Conservation (phyloP, 2,113 vertebrate species). For the Collichthys lucidus region DNA sequence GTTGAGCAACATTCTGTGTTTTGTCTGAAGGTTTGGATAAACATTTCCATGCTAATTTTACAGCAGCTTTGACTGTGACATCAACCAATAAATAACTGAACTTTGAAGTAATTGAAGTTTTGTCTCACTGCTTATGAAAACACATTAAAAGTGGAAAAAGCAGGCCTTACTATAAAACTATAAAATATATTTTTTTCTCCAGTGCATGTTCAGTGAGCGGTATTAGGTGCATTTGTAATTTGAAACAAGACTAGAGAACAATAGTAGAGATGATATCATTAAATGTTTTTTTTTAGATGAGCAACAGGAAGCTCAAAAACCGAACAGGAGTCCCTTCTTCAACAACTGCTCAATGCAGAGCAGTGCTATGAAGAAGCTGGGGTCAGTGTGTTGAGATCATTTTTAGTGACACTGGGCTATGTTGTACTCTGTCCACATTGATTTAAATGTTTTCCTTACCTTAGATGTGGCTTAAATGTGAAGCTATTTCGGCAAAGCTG, state of each 20-base stretch:
- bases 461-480: slow-evolving; percentile 77
- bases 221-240: background rate
- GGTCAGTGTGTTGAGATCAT: slow-evolving; percentile 74
- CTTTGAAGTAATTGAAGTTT: no score
- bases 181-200: background rate
- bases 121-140: background rate
- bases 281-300: slow-evolving; percentile 75
- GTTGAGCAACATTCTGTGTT: background rate
- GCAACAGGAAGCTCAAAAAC: slow-evolving; percentile 82
- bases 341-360: slow-evolving; percentile 84
- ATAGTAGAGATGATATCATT: background rate
- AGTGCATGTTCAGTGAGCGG: background rate
- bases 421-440: slow-evolving; percentile 1
- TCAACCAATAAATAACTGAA: no score
- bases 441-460: slow-evolving; percentile 54
- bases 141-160: background rate
- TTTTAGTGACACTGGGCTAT: background rate
- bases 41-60: background rate
- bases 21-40: background rate
- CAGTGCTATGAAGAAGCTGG: slow-evolving; percentile 82
- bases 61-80: background rate
- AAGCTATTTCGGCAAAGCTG: slow-evolving; percentile 81
- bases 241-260: background rate
- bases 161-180: background rate
- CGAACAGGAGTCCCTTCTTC: slow-evolving; percentile 80